Evolutionary conservation across 1,140 invertebrate species (phyloP).

Genomic region (Rhopalosiphum maidis): DNA sequence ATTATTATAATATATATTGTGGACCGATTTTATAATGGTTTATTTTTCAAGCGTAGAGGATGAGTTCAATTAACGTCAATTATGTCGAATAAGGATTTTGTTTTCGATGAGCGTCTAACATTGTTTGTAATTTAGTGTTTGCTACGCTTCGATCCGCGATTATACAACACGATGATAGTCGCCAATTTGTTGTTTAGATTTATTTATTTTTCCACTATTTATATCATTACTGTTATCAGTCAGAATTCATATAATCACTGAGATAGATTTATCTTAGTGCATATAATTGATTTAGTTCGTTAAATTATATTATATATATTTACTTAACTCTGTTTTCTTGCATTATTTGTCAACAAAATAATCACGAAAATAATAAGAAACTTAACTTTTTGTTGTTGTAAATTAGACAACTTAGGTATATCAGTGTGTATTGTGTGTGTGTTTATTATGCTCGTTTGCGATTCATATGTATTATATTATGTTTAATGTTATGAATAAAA

Average conservation of each 20-base stretch:
- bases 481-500: background rate
- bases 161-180: background rate
- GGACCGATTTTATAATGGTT: slow-evolving; percentile 31
- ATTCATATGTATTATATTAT: background rate
- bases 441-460: background rate
- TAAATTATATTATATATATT: background rate
- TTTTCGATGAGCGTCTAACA: slow-evolving; percentile 27
- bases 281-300: background rate
- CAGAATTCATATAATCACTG: background rate
- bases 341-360: background rate
- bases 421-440: too few species aligned
- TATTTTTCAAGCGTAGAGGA: slow-evolving; percentile 31
- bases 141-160: background rate
- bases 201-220: background rate
- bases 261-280: too few species aligned
- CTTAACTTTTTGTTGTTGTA: background rate
- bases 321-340: background rate
- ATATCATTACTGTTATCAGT: background rate
- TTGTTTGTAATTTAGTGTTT: background rate
- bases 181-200: background rate
- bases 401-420: background rate
- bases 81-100: slow-evolving; percentile 32
- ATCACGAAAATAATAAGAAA: background rate
- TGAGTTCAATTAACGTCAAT: slow-evolving; percentile 42
- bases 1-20: background rate